phyloP scores from a whole-genome alignment of 2,797 vertebrate genomes.

The Acanthis flammea region DNA sequence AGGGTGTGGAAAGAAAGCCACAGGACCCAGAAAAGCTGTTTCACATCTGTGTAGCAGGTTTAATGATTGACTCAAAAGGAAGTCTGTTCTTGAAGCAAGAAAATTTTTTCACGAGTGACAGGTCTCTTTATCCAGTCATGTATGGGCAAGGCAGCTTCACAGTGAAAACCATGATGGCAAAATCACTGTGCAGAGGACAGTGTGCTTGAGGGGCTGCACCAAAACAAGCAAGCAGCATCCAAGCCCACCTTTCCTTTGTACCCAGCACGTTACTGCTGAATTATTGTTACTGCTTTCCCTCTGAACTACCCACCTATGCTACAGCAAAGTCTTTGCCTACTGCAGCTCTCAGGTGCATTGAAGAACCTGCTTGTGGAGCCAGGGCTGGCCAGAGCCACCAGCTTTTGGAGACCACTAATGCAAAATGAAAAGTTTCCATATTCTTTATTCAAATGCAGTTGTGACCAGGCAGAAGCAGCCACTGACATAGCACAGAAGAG shows the following conservation, averaged over 20 bases:
- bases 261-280: not conserved
- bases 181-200: not conserved
- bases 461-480: not conserved
- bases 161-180: not conserved
- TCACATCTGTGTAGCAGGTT: constrained; percentile 31
- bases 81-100: not conserved
- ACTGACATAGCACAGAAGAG: not conserved
- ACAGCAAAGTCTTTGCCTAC: not conserved
- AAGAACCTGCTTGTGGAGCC: not conserved
- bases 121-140: not conserved
- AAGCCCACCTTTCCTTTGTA: not conserved
- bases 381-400: not conserved
- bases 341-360: not conserved
- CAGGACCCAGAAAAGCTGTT: not conserved
- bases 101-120: not conserved
- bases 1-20: not conserved
- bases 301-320: not conserved
- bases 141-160: not conserved
- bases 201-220: not conserved
- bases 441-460: not conserved
- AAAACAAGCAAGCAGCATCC: not conserved
- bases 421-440: not conserved
- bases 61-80: not conserved
- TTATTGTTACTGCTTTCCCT: not conserved
- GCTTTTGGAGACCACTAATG: not conserved